Evolutionary conservation across 2,113 vertebrate species (phyloP).

Genomic region (Xerus inauris): DNA sequence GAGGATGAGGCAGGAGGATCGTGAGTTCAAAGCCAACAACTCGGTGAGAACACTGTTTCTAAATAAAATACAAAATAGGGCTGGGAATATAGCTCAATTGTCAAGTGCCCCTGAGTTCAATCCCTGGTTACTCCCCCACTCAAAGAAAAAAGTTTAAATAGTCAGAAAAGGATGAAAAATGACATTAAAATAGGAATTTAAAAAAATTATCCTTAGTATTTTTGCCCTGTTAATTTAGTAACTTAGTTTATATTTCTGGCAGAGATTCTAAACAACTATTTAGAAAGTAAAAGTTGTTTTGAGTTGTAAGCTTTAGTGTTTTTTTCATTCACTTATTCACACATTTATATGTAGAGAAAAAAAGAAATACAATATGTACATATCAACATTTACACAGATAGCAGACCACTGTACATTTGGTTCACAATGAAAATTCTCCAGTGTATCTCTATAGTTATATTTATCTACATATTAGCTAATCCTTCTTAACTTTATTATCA

Average conservation of each 20-base stretch:
- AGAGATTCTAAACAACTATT: slow-evolving; percentile 10
- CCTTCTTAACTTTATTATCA: not conserved
- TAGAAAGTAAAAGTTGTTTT: slow-evolving; percentile 39
- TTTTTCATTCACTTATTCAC: slow-evolving; percentile 32
- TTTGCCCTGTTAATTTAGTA: not conserved
- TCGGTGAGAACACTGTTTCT: too few species aligned
- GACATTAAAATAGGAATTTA: not conserved
- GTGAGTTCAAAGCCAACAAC: too few species aligned
- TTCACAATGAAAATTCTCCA: slow-evolving; percentile 18
- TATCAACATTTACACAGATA: not conserved
- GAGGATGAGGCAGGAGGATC: too few species aligned
- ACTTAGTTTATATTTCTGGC: not conserved
- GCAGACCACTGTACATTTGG: not conserved
- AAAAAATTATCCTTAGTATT: not conserved
- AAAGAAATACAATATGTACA: not conserved
- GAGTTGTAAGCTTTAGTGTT: not conserved
- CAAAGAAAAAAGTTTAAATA: too few species aligned
- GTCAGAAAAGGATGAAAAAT: not conserved
- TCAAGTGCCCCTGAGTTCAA: too few species aligned
- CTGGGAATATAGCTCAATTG: too few species aligned
- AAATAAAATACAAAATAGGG: too few species aligned
- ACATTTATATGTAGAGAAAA: not conserved
- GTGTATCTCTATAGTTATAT: not conserved
- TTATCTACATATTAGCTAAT: slow-evolving; percentile 8
- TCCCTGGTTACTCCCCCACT: too few species aligned